Evolutionary conservation across 2,797 vertebrate genomes (phyloP).

Genomic region (Chelonia mydas): DNA sequence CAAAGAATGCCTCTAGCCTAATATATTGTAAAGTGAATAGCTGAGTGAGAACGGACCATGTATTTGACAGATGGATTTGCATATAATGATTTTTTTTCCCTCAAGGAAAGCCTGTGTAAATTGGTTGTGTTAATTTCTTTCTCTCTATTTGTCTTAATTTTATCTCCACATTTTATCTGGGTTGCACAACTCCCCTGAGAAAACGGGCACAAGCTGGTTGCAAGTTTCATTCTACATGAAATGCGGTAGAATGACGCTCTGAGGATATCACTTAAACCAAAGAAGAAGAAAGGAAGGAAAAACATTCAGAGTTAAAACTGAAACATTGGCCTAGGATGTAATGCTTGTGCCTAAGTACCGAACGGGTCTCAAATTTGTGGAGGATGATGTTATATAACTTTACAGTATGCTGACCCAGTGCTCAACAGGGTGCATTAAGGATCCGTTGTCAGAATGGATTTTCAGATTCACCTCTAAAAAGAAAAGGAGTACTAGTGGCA

Average conservation of each 20-base stretch:
- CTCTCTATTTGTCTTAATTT: slow-evolving; percentile 48
- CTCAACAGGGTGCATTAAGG: neutral
- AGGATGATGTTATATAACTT: neutral
- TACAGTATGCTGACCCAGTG: neutral
- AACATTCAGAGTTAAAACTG: neutral
- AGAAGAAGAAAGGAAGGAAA: neutral
- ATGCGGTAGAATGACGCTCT: neutral
- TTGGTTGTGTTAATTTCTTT: slow-evolving; percentile 66
- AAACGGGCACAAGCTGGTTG: neutral
- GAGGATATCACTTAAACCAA: neutral
- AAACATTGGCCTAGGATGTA: neutral
- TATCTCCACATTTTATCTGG: slow-evolving; percentile 58
- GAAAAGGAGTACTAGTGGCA: too few relatives aligned
- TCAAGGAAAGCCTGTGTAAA: slow-evolving; percentile 43
- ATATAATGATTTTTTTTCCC: neutral
- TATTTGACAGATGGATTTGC: slow-evolving; percentile 27
- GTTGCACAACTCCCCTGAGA: slow-evolving; percentile 42
- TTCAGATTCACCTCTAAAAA: neutral
- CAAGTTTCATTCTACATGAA: slow-evolving; percentile 20
- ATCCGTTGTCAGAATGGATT: neutral
- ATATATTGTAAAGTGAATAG: slow-evolving; percentile 10
- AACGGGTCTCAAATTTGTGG: neutral
- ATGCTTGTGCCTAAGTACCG: neutral
- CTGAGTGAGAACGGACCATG: slow-evolving; percentile 28
- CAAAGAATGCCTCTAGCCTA: neutral